A percentile compares a stretch with the other conserved stretches of the same genome.
phyloP scores from a whole-genome alignment of 2,113 vertebrate genomes.

The Pao palembangensis region DNA sequence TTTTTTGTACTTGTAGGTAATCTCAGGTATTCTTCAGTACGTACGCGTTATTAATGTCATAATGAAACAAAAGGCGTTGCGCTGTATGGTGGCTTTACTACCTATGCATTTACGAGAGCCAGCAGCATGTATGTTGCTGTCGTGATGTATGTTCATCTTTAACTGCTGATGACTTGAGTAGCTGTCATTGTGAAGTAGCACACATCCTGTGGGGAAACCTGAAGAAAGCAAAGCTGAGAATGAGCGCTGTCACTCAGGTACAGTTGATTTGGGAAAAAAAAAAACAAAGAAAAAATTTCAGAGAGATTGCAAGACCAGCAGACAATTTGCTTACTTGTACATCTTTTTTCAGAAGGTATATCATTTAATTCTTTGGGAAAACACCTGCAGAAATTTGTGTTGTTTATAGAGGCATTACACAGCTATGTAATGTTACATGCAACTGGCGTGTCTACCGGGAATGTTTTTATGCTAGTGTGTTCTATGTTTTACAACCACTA shows the following conservation, averaged over 20 bases:
- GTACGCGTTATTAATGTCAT: no score
- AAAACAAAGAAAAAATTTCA: not conserved
- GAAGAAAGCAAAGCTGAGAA: constrained; percentile 57
- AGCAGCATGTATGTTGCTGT: constrained; percentile 50
- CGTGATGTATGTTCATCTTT: constrained; percentile 58
- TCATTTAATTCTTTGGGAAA: no score
- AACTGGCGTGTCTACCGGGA: no score
- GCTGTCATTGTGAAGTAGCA: constrained; percentile 70
- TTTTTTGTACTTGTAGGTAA: not conserved
- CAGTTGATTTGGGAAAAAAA: constrained; percentile 25
- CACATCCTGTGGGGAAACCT: constrained; percentile 63
- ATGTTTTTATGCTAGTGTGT: no score
- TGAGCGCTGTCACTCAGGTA: constrained; percentile 39
- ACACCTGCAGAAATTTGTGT: no score
- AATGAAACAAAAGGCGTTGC: no score
- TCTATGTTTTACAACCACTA: no score
- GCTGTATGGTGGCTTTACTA: no score
- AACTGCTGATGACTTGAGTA: constrained; percentile 62
- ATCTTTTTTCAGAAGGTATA: no score
- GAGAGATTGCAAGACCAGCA: not conserved
- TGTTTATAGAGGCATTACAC: no score
- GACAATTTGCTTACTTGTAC: not conserved
- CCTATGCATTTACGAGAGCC: not conserved
- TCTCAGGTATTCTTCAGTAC: no score
- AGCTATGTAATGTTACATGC: no score